Evolutionary conservation across 1,140 invertebrate genomes (phyloP).

Genomic region (Bradynema listronoti): DNA sequence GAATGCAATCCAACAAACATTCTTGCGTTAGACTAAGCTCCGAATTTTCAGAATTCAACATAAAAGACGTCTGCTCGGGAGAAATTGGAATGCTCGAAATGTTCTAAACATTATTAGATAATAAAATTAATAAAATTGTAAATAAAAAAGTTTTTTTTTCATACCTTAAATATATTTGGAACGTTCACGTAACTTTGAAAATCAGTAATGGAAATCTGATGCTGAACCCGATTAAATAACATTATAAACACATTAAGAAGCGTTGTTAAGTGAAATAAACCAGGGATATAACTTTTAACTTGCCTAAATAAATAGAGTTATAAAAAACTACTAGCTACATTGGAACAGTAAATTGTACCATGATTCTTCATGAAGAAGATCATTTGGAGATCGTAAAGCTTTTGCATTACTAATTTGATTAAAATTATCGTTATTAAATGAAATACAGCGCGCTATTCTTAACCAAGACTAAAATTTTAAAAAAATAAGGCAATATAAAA

Average conservation of each 20-base stretch:
- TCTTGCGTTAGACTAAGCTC: slow-evolving; percentile 50
- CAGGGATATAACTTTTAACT: slow-evolving; percentile 39
- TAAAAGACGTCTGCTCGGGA: slow-evolving; percentile 47
- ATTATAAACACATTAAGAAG: slow-evolving; percentile 45
- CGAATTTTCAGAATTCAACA: slow-evolving; percentile 33
- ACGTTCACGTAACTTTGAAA: slow-evolving; percentile 28
- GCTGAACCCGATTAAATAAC: slow-evolving; percentile 44
- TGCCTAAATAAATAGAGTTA: too few relatives aligned
- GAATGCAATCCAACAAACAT: slow-evolving; percentile 46
- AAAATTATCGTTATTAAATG: too few relatives aligned
- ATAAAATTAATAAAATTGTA: neutral
- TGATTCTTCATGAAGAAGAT: too few relatives aligned
- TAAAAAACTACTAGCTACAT: too few relatives aligned
- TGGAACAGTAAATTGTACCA: too few relatives aligned
- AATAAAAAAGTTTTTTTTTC: neutral
- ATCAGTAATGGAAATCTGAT: slow-evolving; percentile 36
- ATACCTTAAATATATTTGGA: slow-evolving; percentile 32
- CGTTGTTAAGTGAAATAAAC: slow-evolving; percentile 53
- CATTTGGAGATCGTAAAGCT: too few relatives aligned
- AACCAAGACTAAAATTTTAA: too few relatives aligned
- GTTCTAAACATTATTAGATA: slow-evolving; percentile 28
- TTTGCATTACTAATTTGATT: too few relatives aligned
- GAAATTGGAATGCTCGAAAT: slow-evolving; percentile 43
- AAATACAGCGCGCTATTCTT: too few relatives aligned
- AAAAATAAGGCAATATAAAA: too few relatives aligned